Conservation (phyloP, 2,888 invertebrate genomes). For the Ypsolopha sequella region DNA sequence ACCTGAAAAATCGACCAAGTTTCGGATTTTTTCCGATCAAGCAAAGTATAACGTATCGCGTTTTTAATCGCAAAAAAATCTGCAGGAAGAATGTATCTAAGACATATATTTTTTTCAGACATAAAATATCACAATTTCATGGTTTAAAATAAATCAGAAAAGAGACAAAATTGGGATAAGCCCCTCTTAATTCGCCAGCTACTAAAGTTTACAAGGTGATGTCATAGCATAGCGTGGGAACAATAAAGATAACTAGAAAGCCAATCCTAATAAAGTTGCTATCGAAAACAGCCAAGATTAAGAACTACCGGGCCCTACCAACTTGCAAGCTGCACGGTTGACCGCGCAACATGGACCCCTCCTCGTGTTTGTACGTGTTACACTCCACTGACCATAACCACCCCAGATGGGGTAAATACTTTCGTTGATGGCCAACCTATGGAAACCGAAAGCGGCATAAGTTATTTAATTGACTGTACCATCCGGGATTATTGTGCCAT, state of each 20-base stretch:
- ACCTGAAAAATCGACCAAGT: too few relatives aligned
- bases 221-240: not conserved
- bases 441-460: not conserved
- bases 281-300: not conserved
- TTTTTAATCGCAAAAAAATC: too few relatives aligned
- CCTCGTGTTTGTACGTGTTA: slow-evolving; percentile 2
- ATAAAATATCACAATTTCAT: too few relatives aligned
- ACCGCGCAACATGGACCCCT: not conserved
- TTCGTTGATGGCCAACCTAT: slow-evolving; percentile 10
- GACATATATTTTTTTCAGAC: too few relatives aligned
- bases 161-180: too few relatives aligned
- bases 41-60: too few relatives aligned
- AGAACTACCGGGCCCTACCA: not conserved
- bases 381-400: slow-evolving; percentile 12
- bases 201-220: too few relatives aligned
- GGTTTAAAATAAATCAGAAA: too few relatives aligned
- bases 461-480: not conserved
- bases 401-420: slow-evolving; percentile 14
- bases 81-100: too few relatives aligned
- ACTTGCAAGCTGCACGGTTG: too few relatives aligned
- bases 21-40: too few relatives aligned
- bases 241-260: not conserved
- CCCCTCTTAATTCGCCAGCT: too few relatives aligned
- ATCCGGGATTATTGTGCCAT: not conserved
- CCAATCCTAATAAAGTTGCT: not conserved